phyloP scores from a whole-genome alignment of 2,888 invertebrate genomes.

The Sialis lutaria region DNA sequence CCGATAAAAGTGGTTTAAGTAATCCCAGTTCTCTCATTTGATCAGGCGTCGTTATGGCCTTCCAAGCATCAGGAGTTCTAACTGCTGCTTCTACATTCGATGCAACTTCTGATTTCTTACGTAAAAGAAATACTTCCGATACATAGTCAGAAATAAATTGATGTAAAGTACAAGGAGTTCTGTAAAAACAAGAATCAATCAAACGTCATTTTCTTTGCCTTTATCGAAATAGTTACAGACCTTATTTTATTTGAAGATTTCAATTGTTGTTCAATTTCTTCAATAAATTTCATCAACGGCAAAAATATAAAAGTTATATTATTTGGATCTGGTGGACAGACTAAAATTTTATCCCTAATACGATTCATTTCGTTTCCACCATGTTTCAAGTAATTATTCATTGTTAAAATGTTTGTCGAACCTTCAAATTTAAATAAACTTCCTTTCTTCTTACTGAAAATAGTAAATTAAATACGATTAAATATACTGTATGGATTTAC shows the following conservation, averaged over 20 bases:
- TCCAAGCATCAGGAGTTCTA: constrained; percentile 63
- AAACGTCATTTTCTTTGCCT: constrained; percentile 14
- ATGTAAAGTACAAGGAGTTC: constrained; percentile 57
- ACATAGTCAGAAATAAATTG: constrained; percentile 77
- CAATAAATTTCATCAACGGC: constrained; percentile 65
- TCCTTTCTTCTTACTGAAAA: constrained; percentile 31
- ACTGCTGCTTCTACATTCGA: constrained; percentile 52
- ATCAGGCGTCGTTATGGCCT: constrained; percentile 52
- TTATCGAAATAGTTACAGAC: neutral
- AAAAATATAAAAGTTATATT: constrained; percentile 66
- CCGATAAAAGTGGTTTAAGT: constrained; percentile 46
- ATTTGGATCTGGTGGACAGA: constrained; percentile 59
- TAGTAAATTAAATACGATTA: constrained; percentile 8
- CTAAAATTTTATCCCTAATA: constrained; percentile 37
- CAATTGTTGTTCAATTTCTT: constrained; percentile 52
- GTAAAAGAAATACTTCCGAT: constrained; percentile 67
- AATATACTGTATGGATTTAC: too few relatives aligned
- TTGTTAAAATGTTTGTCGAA: constrained; percentile 25
- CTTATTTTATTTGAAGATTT: constrained; percentile 7
- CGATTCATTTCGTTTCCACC: constrained; percentile 8
- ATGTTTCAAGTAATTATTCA: constrained; percentile 19
- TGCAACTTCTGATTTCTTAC: constrained; percentile 46
- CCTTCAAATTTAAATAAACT: constrained; percentile 56
- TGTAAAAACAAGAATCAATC: constrained; percentile 14
- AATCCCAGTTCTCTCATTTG: constrained; percentile 41